Evolutionary conservation across 2,888 invertebrate species (phyloP).

Genomic region (Spilarctia lutea): DNA sequence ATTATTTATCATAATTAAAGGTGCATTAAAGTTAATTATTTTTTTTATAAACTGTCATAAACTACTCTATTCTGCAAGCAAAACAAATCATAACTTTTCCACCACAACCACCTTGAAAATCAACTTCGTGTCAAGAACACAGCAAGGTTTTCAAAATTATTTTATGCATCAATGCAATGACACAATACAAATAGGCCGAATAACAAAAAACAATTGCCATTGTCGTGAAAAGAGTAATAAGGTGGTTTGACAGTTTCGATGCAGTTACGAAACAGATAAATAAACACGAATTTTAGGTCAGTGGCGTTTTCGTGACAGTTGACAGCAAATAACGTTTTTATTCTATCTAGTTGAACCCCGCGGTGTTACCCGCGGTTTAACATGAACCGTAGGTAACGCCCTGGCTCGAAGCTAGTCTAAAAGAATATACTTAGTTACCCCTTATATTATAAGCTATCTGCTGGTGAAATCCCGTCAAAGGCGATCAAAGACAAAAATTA

Average conservation of each 20-base stretch:
- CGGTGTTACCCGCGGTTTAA: no score
- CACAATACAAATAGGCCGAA: constrained; percentile 26
- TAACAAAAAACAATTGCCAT: constrained; percentile 9
- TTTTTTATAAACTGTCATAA: background rate
- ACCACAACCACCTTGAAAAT: background rate
- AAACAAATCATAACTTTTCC: background rate
- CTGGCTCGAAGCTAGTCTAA: no score
- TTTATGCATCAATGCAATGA: constrained; percentile 11
- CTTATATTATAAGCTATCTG: no score
- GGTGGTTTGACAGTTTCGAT: background rate
- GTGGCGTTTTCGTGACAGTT: background rate
- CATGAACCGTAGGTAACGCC: no score
- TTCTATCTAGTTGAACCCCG: no score
- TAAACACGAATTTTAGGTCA: background rate
- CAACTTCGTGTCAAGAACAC: background rate
- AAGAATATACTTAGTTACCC: no score
- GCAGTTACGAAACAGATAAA: constrained; percentile 1
- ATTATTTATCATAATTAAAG: no score
- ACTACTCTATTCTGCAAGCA: background rate
- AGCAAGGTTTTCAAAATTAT: constrained; percentile 13
- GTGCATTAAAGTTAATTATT: background rate
- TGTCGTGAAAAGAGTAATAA: background rate
- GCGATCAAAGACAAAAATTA: no score
- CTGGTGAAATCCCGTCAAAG: no score
- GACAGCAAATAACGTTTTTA: background rate